A percentile compares a stretch with the other conserved stretches of the same genome.
Evolutionary conservation across 2,888 invertebrate species (phyloP).

Genomic region (Oligia fasciuncula): DNA sequence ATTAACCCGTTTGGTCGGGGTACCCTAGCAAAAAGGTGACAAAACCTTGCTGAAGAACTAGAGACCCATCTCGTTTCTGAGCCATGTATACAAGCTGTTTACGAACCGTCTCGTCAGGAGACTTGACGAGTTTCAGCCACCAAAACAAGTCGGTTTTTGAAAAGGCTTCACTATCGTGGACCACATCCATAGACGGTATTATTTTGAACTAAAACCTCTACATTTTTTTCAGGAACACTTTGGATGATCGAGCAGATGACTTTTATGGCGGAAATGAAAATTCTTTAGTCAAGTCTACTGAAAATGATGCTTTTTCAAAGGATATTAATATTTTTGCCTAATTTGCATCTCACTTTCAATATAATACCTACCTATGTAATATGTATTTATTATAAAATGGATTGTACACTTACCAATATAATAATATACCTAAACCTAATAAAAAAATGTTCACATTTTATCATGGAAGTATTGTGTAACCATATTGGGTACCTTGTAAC

Average conservation of each 20-base stretch:
- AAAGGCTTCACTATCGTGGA: no score
- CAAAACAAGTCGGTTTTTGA: no score
- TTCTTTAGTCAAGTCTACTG: slow-evolving; percentile 76
- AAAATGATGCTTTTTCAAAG: slow-evolving; percentile 76
- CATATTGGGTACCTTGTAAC: not conserved
- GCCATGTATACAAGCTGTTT: no score
- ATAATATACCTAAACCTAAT: slow-evolving; percentile 29
- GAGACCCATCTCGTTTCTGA: no score
- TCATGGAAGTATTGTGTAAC: not conserved
- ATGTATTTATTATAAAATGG: slow-evolving; percentile 25
- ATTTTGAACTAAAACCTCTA: not conserved
- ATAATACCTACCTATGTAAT: not conserved
- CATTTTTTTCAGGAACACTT: slow-evolving; percentile 75
- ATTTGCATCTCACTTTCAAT: slow-evolving; percentile 35
- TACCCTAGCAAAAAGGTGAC: no score
- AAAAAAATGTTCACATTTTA: not conserved
- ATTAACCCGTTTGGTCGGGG: no score
- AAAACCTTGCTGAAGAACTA: no score
- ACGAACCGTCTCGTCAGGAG: no score
- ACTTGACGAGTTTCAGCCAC: no score
- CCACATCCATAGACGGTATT: not conserved
- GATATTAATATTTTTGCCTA: slow-evolving; percentile 79
- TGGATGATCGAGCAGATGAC: slow-evolving; percentile 75
- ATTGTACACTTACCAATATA: slow-evolving; percentile 28
- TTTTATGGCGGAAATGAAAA: slow-evolving; percentile 76